Evolutionary conservation across 2,113 vertebrate species (phyloP), one percentile per base, ranked within the genome.

Genomic region (Telmatochromis brichardi): DNA sequence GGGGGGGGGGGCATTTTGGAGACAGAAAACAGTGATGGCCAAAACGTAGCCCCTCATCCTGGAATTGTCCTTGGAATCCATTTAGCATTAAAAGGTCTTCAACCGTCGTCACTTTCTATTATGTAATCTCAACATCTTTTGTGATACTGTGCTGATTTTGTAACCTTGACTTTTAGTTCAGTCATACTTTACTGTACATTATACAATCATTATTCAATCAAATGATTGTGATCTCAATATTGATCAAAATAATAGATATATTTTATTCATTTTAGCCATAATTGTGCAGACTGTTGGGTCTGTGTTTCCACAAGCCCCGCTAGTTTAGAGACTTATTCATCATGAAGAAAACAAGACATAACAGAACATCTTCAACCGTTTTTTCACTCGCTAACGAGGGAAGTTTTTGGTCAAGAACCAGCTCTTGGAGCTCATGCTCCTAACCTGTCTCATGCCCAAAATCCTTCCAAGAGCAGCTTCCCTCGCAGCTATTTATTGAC

Each of bases 371-470:
- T 54, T 23, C 53, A 23, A 54, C n/a, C 0, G 2, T 1, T 23
- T 54, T 23, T 54, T 54, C 2, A 4, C 53, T 55, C 11, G 2
- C 53, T 23, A 55, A 23, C 2, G 2, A 55, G 21, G 53, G 6
- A 23, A 3, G 53, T 23, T 55, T 53, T 21, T 10, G n/a, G 51
- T 21, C 3, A 54, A 13, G 53, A 55, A 55, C 53, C 53, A 4
- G 53, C 53, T 23, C 21, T 55, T 7, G 53, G 53, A 55, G 53
- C 53, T 55, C 53, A 13, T 0, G 21, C 6, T 1, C 0, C 53
- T 54, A 7, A 54, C 51, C 51, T 54, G 51, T 54, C 9, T 54
- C 51, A 21, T 21, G 51, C 51, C 51, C 51, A 54, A 53, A 54
- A 53, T 21, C 5, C 51, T 21, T 53, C 0, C n/a, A 53, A 21